Conservation (phyloP, 1,140 invertebrate genomes). For the Tachypleus tridentatus region DNA sequence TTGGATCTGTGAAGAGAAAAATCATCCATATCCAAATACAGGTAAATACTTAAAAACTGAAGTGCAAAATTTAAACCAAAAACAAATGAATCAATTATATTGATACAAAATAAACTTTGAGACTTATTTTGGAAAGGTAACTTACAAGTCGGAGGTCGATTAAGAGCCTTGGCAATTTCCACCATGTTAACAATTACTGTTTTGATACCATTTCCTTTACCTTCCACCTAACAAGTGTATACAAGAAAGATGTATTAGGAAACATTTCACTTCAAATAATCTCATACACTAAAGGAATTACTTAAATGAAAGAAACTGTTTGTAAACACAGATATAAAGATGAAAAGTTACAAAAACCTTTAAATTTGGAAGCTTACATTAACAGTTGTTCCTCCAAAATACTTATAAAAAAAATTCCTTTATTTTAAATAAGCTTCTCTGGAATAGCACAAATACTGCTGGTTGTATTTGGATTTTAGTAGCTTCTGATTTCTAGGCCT, state of each 20-base stretch:
- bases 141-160: conserved; percentile 90
- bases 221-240: conserved; percentile 37
- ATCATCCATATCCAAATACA: background rate
- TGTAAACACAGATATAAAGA: background rate
- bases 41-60: background rate
- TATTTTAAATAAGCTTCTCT: too few species aligned
- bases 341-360: background rate
- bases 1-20: conserved; percentile 60
- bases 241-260: background rate
- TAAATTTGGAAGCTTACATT: background rate
- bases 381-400: background rate
- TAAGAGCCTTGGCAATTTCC: conserved; percentile 94
- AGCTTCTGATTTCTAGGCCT: too few species aligned
- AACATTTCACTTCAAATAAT: conserved; percentile 8
- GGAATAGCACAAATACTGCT: too few species aligned
- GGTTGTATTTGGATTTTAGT: too few species aligned
- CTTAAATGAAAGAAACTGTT: background rate
- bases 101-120: background rate
- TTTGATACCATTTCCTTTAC: conserved; percentile 98
- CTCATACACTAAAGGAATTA: background rate
- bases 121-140: conserved; percentile 7
- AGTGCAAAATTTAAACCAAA: too few species aligned
- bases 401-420: background rate
- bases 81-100: background rate
- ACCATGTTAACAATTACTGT: conserved; percentile 99